Conservation (phyloP, 2,797 vertebrate species). For the Tarsius wallacei region DNA sequence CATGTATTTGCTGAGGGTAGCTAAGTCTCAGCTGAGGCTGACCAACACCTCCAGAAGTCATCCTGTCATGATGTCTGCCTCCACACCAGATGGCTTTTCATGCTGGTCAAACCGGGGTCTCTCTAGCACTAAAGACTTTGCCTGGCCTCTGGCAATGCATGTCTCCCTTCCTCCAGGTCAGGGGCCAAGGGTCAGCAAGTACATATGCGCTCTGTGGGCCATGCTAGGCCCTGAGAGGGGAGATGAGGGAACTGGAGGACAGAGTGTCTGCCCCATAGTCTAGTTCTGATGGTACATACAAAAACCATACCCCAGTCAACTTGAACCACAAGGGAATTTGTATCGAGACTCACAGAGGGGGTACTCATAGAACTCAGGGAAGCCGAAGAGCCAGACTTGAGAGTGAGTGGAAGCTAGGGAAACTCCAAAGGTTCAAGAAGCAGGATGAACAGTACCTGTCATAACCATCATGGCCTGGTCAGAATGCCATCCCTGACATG, state of each 20-base stretch:
- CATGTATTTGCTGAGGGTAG: background rate
- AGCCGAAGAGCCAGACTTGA: background rate
- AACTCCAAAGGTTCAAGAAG: background rate
- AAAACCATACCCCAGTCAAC: background rate
- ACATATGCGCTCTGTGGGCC: too few species aligned
- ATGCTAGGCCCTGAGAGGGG: background rate
- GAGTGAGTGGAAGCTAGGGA: background rate
- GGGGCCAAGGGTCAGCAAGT: background rate
- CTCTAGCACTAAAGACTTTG: background rate
- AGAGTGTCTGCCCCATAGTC: background rate
- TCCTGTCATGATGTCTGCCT: background rate
- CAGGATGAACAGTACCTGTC: background rate
- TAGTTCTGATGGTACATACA: background rate
- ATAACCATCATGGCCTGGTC: background rate
- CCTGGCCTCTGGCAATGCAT: background rate
- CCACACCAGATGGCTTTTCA: background rate
- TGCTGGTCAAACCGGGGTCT: background rate
- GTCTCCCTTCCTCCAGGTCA: background rate
- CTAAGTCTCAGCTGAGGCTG: constrained; percentile 5
- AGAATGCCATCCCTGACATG: background rate
- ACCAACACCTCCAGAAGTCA: background rate
- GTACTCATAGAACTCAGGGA: background rate
- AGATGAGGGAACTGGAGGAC: background rate
- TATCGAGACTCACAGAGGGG: background rate
- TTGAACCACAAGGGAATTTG: constrained; percentile 1